phyloP scores from a whole-genome alignment of 2,113 vertebrate species.

The Ramphastos sulfuratus region DNA sequence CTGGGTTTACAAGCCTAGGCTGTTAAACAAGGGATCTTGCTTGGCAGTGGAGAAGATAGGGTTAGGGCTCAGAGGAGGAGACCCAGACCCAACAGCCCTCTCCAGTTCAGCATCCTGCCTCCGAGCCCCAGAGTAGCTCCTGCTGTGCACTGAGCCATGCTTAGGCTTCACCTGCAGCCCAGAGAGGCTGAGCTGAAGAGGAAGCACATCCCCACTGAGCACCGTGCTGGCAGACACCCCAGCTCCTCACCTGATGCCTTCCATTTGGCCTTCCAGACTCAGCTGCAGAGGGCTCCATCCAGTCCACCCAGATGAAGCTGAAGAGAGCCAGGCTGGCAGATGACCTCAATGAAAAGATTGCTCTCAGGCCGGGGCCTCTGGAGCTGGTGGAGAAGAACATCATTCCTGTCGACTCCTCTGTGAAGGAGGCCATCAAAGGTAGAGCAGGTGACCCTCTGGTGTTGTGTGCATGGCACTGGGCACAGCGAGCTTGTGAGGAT shows the following conservation, averaged over 20 bases:
- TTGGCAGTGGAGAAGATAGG: background rate
- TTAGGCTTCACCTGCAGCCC: background rate
- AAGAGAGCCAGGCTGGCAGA: constrained; percentile 89
- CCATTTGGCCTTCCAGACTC: constrained; percentile 76
- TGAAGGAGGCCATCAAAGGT: constrained; percentile 90
- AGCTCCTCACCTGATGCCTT: background rate
- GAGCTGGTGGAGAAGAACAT: constrained; percentile 95
- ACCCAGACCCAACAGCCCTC: background rate
- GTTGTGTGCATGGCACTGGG: background rate
- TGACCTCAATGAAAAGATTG: constrained; percentile 91
- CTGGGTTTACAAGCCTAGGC: background rate
- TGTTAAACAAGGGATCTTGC: background rate
- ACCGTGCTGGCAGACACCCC: background rate
- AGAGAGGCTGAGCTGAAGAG: background rate
- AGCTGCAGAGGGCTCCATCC: constrained; percentile 78
- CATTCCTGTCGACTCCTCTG: constrained; percentile 84
- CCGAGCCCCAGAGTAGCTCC: background rate
- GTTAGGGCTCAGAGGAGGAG: background rate
- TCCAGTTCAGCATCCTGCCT: background rate
- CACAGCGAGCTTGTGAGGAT: background rate
- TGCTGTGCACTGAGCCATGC: background rate
- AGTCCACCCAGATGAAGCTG: constrained; percentile 88
- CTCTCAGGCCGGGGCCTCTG: constrained; percentile 88
- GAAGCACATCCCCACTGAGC: fast-evolving
- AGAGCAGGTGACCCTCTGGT: background rate